These are phyloP conservation scores for Julus scandinavius DNA, from an alignment of 2,888 invertebrate species.

Conservation along the genomic window DNA sequence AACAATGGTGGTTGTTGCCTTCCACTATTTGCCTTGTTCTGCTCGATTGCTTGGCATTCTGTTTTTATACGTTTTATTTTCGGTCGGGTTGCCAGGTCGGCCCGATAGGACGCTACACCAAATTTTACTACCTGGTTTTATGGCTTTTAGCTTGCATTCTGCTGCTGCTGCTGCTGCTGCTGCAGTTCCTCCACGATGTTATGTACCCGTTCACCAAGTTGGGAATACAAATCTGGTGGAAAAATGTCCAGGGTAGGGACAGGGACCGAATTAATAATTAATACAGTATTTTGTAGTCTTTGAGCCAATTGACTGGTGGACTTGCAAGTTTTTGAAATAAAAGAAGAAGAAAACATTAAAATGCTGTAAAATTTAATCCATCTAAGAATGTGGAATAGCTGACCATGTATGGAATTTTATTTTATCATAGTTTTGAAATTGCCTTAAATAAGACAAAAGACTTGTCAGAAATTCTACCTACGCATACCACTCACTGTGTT, in stretches of 20 bases:
- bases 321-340: no score
- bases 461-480: no score
- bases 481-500: no score
- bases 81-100: background rate
- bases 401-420: no score
- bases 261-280: background rate
- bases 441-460: no score
- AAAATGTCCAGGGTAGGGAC: background rate
- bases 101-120: background rate
- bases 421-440: no score
- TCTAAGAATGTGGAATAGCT: no score
- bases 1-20: constrained; percentile 29
- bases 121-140: constrained; percentile 3
- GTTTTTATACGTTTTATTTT: background rate
- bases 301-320: background rate
- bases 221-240: background rate
- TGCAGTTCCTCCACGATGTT: background rate
- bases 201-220: background rate
- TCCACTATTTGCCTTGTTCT: constrained; percentile 26
- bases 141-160: background rate
- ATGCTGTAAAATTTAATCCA: no score
- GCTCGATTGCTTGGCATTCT: constrained; percentile 29
- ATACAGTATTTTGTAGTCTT: background rate
- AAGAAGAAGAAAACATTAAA: no score
- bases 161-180: no score